phyloP scores from a whole-genome alignment of 1,140 invertebrate genomes.

The Caenorhabditis tropicalis region DNA sequence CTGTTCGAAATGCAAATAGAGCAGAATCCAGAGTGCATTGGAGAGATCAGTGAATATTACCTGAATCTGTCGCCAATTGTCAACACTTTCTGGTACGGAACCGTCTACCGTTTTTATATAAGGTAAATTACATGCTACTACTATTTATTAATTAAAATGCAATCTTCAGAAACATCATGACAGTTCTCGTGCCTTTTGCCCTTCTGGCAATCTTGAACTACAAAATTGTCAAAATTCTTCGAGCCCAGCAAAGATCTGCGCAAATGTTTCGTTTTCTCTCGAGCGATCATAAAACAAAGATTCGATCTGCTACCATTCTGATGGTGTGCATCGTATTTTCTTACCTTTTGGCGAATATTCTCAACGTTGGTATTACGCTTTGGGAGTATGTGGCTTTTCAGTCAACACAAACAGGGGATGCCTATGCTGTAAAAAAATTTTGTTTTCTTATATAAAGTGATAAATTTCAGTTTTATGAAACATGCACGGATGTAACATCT shows the following conservation, averaged over 20 bases:
- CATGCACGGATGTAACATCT: constrained; percentile 56
- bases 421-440: constrained; percentile 47
- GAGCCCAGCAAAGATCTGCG: constrained; percentile 55
- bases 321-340: constrained; percentile 58
- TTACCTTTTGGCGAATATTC: constrained; percentile 55
- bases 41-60: constrained; percentile 51
- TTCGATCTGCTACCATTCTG: constrained; percentile 56
- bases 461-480: constrained; percentile 57
- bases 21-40: constrained; percentile 55
- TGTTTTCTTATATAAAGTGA: background rate
- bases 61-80: constrained; percentile 49
- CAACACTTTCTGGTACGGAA: constrained; percentile 57
- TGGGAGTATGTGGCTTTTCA: constrained; percentile 57
- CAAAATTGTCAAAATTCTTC: constrained; percentile 54
- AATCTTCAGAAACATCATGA: constrained; percentile 55
- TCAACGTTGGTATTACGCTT: constrained; percentile 54
- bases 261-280: constrained; percentile 57
- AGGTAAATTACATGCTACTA: constrained; percentile 31
- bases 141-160: background rate
- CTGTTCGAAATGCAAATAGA: constrained; percentile 59
- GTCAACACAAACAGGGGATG: constrained; percentile 50
- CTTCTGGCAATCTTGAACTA: constrained; percentile 56
- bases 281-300: constrained; percentile 57
- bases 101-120: constrained; percentile 56
- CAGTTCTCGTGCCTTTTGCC: constrained; percentile 57